Percentiles rank a stretch among this genome's conserved stretches.
phyloP scores from a whole-genome alignment of 2,113 vertebrate species.

The Addax nasomaculatus region DNA sequence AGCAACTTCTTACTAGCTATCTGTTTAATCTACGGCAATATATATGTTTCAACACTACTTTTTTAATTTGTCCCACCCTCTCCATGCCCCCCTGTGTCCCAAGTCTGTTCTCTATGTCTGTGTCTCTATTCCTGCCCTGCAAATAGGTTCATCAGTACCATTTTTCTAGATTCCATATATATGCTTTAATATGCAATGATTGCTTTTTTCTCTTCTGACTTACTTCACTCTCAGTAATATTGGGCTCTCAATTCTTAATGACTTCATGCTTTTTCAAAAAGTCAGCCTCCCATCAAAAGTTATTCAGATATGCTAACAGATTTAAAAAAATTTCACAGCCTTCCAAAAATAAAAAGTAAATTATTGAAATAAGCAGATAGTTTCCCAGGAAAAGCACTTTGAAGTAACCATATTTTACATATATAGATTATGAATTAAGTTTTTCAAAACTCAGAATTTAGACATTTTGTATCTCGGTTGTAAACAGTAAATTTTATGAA shows the following conservation, averaged over 20 bases:
- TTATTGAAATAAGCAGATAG: slow-evolving; percentile 26
- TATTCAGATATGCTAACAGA: neutral
- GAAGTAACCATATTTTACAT: slow-evolving; percentile 23
- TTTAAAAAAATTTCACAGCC: neutral
- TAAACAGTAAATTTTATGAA: neutral
- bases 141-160: neutral
- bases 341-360: neutral
- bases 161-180: neutral
- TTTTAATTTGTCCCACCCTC: neutral
- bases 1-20: neutral
- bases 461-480: slow-evolving; percentile 4
- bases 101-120: neutral
- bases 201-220: neutral
- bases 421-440: neutral
- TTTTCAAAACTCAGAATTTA: neutral
- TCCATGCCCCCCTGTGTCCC: neutral
- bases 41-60: neutral
- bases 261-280: slow-evolving; percentile 6
- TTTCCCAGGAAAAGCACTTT: neutral
- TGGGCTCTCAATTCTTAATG: neutral
- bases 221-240: neutral
- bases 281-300: neutral
- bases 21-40: neutral
- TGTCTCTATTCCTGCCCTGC: neutral
- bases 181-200: neutral